Conservation (phyloP, 2,888 invertebrate genomes). For the Luffia ferchaultella region DNA sequence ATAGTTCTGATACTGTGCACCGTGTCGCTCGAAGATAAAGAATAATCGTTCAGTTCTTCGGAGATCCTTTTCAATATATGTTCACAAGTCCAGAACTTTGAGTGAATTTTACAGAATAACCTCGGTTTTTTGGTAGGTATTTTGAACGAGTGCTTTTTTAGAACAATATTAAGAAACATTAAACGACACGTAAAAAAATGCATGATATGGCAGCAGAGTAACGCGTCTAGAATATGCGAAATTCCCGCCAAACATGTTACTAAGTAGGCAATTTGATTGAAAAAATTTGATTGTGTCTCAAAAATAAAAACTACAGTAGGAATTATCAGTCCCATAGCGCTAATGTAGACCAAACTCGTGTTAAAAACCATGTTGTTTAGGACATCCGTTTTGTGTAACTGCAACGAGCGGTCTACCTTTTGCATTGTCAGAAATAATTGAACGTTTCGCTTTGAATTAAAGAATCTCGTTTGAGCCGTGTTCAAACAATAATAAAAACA, state of each 20-base stretch:
- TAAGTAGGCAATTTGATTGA: not conserved
- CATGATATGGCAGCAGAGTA: not conserved
- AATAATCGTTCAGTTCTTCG: not conserved
- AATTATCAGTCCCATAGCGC: not conserved
- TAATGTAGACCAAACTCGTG: not conserved
- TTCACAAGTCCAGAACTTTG: not conserved
- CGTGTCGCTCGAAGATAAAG: constrained; percentile 7
- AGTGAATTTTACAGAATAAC: not conserved
- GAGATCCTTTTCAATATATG: not conserved
- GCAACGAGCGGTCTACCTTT: not conserved
- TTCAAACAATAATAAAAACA: not conserved
- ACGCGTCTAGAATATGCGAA: not conserved
- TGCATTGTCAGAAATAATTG: not conserved
- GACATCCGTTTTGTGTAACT: not conserved
- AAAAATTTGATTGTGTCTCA: too few species aligned
- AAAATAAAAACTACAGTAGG: not conserved
- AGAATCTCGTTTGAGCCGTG: not conserved
- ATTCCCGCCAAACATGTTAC: not conserved
- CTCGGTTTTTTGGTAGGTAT: not conserved
- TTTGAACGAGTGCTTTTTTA: not conserved
- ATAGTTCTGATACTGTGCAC: constrained; percentile 7
- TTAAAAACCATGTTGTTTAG: not conserved
- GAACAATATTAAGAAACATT: not conserved
- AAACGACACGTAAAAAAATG: not conserved
- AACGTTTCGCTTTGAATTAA: not conserved